Evolutionary conservation across 2,888 invertebrate species (phyloP).

Genomic region (Gisinianus flammeolus): DNA sequence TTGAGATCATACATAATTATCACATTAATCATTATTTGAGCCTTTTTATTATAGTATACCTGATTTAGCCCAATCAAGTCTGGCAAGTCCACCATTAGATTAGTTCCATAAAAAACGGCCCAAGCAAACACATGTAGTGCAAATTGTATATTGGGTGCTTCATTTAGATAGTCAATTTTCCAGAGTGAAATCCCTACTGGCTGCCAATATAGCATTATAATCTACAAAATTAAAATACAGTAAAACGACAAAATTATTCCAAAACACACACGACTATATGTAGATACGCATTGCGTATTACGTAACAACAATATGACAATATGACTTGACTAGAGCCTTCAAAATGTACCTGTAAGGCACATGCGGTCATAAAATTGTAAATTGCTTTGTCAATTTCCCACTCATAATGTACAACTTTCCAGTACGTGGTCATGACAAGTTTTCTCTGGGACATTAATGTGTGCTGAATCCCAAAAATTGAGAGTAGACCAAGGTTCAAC

Average conservation of each 20-base stretch:
- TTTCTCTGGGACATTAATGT: conserved; percentile 37
- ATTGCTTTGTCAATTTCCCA: conserved; percentile 47
- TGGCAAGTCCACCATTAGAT: conserved; percentile 51
- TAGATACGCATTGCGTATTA: neutral
- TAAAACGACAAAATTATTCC: neutral
- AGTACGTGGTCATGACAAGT: conserved; percentile 35
- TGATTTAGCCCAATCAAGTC: conserved; percentile 52
- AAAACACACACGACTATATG: neutral
- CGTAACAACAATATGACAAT: too few relatives aligned
- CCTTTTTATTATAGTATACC: conserved; percentile 31
- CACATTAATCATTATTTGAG: too few relatives aligned
- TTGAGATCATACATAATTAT: too few relatives aligned
- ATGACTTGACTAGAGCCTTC: neutral
- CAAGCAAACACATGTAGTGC: conserved; percentile 43
- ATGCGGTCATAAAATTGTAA: conserved; percentile 41
- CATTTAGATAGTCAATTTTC: conserved; percentile 22
- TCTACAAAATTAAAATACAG: conserved; percentile 15
- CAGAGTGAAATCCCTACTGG: conserved; percentile 40
- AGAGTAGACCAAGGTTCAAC: conserved; percentile 28
- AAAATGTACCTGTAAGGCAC: conserved; percentile 39
- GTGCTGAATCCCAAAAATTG: conserved; percentile 41
- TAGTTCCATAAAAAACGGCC: conserved; percentile 48
- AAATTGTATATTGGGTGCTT: neutral
- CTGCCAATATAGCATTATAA: conserved; percentile 39
- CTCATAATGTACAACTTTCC: conserved; percentile 42